Evolutionary conservation across 1,140 invertebrate species (phyloP).

Genomic region (Drosophila sucinea): DNA sequence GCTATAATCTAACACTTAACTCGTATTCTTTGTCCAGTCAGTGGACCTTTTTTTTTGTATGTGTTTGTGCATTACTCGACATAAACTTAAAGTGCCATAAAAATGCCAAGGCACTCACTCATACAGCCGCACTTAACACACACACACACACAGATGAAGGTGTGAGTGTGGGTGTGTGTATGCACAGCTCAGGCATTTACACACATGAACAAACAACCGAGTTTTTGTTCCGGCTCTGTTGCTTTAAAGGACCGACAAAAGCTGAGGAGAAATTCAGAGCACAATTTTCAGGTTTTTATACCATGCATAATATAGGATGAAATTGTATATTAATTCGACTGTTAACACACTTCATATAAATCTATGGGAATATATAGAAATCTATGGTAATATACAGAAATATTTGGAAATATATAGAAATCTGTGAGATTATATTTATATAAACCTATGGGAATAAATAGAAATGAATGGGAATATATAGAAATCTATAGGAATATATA

Average conservation of each 20-base stretch:
- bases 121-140: slow-evolving; percentile 24
- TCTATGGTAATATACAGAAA: no score
- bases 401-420: no score
- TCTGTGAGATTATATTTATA: no score
- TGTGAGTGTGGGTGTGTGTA: not conserved
- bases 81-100: slow-evolving; percentile 76
- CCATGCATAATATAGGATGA: no score
- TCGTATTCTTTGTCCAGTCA: slow-evolving; percentile 29
- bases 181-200: slow-evolving; percentile 38
- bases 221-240: slow-evolving; percentile 40
- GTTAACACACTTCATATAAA: no score
- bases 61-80: slow-evolving; percentile 58
- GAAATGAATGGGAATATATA: no score
- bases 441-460: no score
- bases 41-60: not conserved
- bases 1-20: slow-evolving; percentile 34
- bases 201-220: slow-evolving; percentile 68
- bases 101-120: slow-evolving; percentile 60
- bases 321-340: no score
- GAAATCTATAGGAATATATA: no score
- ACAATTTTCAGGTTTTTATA: slow-evolving; percentile 14
- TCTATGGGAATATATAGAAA: no score
- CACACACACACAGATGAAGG: slow-evolving; percentile 8
- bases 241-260: slow-evolving; percentile 32
- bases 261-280: slow-evolving; percentile 28